Evolutionary conservation across 2,113 vertebrate species (phyloP).

Genomic region (Pseudorasbora parva): DNA sequence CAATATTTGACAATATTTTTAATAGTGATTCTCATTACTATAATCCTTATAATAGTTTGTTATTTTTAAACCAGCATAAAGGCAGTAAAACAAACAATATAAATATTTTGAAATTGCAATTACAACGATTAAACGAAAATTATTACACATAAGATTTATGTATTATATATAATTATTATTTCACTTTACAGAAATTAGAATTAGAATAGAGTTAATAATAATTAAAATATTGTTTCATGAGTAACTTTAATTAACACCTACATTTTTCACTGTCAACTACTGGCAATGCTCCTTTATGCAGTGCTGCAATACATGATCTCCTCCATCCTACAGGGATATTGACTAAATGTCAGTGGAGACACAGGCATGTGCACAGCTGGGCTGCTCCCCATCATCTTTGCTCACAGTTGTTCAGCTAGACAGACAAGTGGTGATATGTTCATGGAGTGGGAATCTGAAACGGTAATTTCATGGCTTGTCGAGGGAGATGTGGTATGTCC

Average conservation of each 20-base stretch:
- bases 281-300: conserved; percentile 15
- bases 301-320: conserved; percentile 31
- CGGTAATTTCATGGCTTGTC: conserved; percentile 41
- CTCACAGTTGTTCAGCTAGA: conserved; percentile 46
- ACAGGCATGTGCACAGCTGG: conserved; percentile 24
- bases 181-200: too few relatives aligned
- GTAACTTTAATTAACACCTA: background rate
- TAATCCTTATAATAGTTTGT: too few relatives aligned
- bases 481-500: conserved; percentile 38
- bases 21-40: too few relatives aligned
- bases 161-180: too few relatives aligned
- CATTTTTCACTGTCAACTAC: background rate
- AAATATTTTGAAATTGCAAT: too few relatives aligned
- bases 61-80: too few relatives aligned
- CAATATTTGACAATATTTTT: too few relatives aligned
- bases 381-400: conserved; percentile 26
- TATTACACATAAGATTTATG: too few relatives aligned
- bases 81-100: too few relatives aligned
- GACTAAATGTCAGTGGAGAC: conserved; percentile 5
- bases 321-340: conserved; percentile 32
- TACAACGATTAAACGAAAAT: too few relatives aligned
- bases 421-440: conserved; percentile 41
- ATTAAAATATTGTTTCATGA: background rate
- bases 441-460: conserved; percentile 31
- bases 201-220: too few relatives aligned